A percentile compares a stretch with the other conserved stretches of the same genome.
Conservation (phyloP, 1,140 invertebrate genomes). For the Psilanteris sp. region DNA sequence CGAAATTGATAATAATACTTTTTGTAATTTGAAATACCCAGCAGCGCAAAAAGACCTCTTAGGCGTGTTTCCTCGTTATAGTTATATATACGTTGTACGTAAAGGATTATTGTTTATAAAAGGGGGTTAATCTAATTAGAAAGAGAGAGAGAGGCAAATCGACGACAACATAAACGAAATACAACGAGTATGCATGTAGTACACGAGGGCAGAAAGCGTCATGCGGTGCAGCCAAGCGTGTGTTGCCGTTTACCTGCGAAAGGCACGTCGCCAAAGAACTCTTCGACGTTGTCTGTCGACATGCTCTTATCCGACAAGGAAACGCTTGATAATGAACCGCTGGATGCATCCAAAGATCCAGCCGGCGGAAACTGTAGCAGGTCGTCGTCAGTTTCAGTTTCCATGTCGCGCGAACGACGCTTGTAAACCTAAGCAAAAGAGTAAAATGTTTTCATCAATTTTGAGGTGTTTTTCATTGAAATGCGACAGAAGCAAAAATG, state of each 20-base stretch:
- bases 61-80: constrained; percentile 18
- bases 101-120: constrained; percentile 47
- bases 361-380: constrained; percentile 81
- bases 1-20: too few relatives aligned
- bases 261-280: constrained; percentile 90
- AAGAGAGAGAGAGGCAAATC: constrained; percentile 65
- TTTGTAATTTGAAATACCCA: too few relatives aligned
- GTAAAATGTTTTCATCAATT: constrained; percentile 10
- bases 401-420: constrained; percentile 88
- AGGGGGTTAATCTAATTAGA: constrained; percentile 59
- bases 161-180: constrained; percentile 75
- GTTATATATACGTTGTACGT: constrained; percentile 9
- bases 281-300: constrained; percentile 91
- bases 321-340: constrained; percentile 83
- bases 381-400: constrained; percentile 86
- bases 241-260: constrained; percentile 88
- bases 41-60: too few relatives aligned
- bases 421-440: constrained; percentile 84
- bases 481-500: too few relatives aligned
- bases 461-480: too few relatives aligned
- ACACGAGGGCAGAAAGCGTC: constrained; percentile 79
- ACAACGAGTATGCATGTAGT: constrained; percentile 78
- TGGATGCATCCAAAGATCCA: constrained; percentile 81
- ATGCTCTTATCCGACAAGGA: constrained; percentile 88
- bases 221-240: constrained; percentile 81